A percentile compares a stretch with the other conserved stretches of the same genome.
phyloP scores from a whole-genome alignment of 2,797 vertebrate genomes.

The Oreortyx pictus region DNA sequence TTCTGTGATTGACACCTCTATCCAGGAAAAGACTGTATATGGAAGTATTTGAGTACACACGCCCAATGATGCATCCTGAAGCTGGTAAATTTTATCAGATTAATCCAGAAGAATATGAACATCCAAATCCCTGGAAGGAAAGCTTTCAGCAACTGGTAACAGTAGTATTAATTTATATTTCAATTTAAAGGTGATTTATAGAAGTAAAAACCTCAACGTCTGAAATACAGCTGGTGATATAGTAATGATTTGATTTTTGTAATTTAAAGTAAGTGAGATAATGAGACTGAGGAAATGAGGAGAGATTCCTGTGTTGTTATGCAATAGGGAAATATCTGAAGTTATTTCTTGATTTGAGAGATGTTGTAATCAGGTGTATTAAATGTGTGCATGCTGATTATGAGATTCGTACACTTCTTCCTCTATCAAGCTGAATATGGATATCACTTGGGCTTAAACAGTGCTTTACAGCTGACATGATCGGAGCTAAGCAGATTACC shows the following conservation, averaged over 20 bases:
- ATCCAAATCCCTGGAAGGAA: constrained; percentile 99
- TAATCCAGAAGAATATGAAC: constrained; percentile 98
- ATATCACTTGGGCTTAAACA: neutral
- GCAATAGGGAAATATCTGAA: neutral
- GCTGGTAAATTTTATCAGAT: constrained; percentile 99
- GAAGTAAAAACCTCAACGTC: neutral
- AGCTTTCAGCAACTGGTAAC: constrained; percentile 99
- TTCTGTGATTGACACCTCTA: neutral
- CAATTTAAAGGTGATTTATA: neutral
- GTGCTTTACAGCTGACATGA: neutral
- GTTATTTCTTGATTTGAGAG: neutral
- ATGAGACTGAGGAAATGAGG: neutral
- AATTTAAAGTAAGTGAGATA: neutral
- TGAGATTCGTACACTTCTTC: neutral
- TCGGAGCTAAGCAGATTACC: neutral
- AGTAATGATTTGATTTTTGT: neutral
- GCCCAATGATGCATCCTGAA: constrained; percentile 99
- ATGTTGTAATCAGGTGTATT: neutral
- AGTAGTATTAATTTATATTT: constrained; percentile 15
- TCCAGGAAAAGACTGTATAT: constrained; percentile 98
- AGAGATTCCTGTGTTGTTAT: neutral
- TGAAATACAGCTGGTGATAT: neutral
- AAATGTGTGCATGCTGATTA: neutral
- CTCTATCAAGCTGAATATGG: neutral
- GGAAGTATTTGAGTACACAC: constrained; percentile 99